These are phyloP conservation scores for Dipodomys stephensi DNA, from an alignment of 2,113 vertebrate genomes.

Conservation along the genomic window DNA sequence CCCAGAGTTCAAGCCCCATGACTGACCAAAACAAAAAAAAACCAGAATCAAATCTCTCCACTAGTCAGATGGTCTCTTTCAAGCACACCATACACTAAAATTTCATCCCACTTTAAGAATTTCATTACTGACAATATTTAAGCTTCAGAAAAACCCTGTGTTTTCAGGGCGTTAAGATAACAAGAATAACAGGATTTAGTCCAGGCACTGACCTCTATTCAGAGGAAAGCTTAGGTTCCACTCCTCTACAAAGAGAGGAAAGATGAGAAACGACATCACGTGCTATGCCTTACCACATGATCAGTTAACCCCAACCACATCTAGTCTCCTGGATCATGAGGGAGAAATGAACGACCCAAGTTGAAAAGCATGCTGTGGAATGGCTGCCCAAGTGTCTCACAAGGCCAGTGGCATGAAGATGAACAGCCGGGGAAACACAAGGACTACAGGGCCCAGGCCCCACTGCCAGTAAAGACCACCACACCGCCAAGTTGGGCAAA, in stretches of 20 bases:
- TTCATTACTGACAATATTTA: background rate
- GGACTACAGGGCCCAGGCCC: too few species aligned
- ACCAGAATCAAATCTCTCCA: too few species aligned
- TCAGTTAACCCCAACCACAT: background rate
- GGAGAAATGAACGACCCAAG: background rate
- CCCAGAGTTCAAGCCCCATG: background rate
- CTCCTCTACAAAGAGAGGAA: too few species aligned
- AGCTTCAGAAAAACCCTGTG: slow-evolving; percentile 20
- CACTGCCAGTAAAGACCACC: too few species aligned
- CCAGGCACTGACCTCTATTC: background rate
- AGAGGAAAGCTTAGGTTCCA: too few species aligned
- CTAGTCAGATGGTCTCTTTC: background rate
- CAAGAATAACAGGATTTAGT: background rate
- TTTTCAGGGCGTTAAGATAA: slow-evolving; percentile 15
- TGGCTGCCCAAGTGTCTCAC: background rate
- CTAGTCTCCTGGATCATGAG: background rate
- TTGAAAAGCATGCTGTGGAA: background rate
- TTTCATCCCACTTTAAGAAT: slow-evolving; percentile 1
- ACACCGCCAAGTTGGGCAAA: too few species aligned
- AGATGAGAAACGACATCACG: too few species aligned
- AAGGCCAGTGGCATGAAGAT: too few species aligned
- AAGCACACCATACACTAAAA: background rate
- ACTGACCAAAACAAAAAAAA: too few species aligned
- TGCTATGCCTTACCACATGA: background rate
- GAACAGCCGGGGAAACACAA: too few species aligned